These are phyloP conservation scores for Bombylius major DNA, from an alignment of 2,888 invertebrate species.

Conservation along the genomic window DNA sequence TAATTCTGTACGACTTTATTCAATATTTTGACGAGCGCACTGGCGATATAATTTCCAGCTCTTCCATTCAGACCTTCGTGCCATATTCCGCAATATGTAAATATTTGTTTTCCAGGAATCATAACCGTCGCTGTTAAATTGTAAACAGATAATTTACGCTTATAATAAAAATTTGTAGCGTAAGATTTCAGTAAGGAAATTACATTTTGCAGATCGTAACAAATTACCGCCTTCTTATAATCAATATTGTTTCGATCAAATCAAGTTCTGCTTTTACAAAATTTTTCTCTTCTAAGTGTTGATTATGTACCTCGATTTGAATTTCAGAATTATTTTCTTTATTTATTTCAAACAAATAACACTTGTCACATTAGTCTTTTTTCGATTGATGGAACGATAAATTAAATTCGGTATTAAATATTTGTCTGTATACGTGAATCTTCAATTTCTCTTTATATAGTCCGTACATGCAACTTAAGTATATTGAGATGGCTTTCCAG, in stretches of 20 bases:
- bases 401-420: not conserved
- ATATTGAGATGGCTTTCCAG: not conserved
- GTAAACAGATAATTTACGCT: not conserved
- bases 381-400: not conserved
- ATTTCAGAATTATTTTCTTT: no score
- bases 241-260: not conserved
- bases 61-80: not conserved
- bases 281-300: not conserved
- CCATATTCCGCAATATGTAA: not conserved
- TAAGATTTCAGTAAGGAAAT: not conserved
- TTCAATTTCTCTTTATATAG: not conserved
- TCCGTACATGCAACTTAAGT: not conserved
- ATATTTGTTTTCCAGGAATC: not conserved
- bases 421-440: not conserved
- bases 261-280: not conserved
- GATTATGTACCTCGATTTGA: not conserved
- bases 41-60: not conserved
- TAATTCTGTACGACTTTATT: not conserved
- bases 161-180: not conserved
- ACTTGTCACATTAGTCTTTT: not conserved
- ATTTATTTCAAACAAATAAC: not conserved
- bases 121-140: not conserved
- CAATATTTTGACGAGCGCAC: not conserved
- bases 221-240: not conserved
- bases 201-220: not conserved